phyloP scores from a whole-genome alignment of 1,140 invertebrate species.

The Drosophila parabipectinata region DNA sequence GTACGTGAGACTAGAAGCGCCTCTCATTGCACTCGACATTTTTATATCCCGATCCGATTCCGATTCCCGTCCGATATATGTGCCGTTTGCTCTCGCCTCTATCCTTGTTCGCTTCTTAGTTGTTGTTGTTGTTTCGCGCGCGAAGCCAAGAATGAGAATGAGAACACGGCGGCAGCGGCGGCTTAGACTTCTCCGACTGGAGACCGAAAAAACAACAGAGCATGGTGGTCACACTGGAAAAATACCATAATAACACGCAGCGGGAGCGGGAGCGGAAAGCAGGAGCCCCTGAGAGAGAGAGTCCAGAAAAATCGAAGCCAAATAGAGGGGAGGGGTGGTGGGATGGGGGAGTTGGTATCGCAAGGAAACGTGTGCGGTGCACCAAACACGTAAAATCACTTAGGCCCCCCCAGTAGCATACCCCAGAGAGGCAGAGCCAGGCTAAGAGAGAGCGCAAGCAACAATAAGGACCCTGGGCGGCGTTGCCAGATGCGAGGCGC shows the following conservation, averaged over 20 bases:
- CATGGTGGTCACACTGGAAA: slow-evolving; percentile 54
- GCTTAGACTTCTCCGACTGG: slow-evolving; percentile 38
- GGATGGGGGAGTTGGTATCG: slow-evolving; percentile 5
- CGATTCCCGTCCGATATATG: slow-evolving; percentile 37
- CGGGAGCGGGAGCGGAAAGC: slow-evolving; percentile 21
- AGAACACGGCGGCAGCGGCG: slow-evolving; percentile 55
- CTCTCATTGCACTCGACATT: slow-evolving; percentile 81
- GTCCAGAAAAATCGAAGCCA: slow-evolving; percentile 56
- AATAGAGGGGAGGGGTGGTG: slow-evolving; percentile 17
- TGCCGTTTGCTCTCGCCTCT: slow-evolving; percentile 44
- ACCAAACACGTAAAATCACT: slow-evolving; percentile 83
- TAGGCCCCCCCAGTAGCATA: slow-evolving; percentile 58
- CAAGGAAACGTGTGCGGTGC: slow-evolving; percentile 69
- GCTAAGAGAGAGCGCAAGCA: slow-evolving; percentile 7
- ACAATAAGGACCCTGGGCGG: slow-evolving; percentile 27
- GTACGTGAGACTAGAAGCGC: slow-evolving; percentile 83
- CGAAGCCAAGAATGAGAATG: slow-evolving; percentile 77
- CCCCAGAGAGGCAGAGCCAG: slow-evolving; percentile 16
- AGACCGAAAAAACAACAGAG: slow-evolving; percentile 75
- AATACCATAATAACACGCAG: slow-evolving; percentile 51
- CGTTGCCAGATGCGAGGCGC: slow-evolving; percentile 45
- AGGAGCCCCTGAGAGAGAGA: slow-evolving; percentile 38
- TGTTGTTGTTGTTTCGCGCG: slow-evolving; percentile 70
- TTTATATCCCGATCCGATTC: slow-evolving; percentile 80
- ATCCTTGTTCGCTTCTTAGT: slow-evolving; percentile 39